Evolutionary conservation across 2,888 invertebrate species (phyloP).

Genomic region (Creontiades dilutus): DNA sequence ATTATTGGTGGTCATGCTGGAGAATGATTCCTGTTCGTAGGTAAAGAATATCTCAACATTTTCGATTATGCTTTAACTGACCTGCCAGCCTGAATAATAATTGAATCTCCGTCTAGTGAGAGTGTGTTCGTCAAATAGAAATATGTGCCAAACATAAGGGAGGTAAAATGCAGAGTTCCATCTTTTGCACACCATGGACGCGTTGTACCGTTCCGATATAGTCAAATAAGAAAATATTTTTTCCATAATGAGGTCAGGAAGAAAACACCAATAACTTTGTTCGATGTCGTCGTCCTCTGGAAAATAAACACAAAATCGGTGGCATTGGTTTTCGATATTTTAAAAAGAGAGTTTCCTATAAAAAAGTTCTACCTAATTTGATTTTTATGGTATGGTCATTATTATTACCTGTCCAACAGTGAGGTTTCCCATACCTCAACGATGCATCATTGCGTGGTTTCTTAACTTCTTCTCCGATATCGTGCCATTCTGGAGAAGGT

Average conservation of each 20-base stretch:
- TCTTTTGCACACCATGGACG: slow-evolving; percentile 84
- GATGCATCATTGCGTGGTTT: slow-evolving; percentile 11
- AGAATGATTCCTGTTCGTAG: too few species aligned
- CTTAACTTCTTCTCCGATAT: slow-evolving; percentile 63
- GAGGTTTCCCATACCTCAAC: slow-evolving; percentile 48
- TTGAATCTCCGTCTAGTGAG: slow-evolving; percentile 88
- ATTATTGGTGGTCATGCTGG: too few species aligned
- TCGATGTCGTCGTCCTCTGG: slow-evolving; percentile 75
- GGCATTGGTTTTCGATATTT: too few species aligned
- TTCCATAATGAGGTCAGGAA: slow-evolving; percentile 87
- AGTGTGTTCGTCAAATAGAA: slow-evolving; percentile 85
- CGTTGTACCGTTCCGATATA: slow-evolving; percentile 86
- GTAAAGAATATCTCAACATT: too few species aligned
- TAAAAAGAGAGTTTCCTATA: too few species aligned
- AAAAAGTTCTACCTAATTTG: background rate
- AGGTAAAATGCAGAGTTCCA: slow-evolving; percentile 87
- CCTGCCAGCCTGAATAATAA: slow-evolving; percentile 90
- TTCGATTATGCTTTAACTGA: slow-evolving; percentile 75
- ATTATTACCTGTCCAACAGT: slow-evolving; percentile 56
- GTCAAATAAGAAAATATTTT: slow-evolving; percentile 85
- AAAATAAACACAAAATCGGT: background rate
- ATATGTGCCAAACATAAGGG: slow-evolving; percentile 87
- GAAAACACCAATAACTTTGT: slow-evolving; percentile 83
- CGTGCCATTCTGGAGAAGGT: slow-evolving; percentile 38
- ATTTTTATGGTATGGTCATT: background rate